Evolutionary conservation across 2,113 vertebrate genomes (phyloP).

Genomic region (Siphamia tubifer): DNA sequence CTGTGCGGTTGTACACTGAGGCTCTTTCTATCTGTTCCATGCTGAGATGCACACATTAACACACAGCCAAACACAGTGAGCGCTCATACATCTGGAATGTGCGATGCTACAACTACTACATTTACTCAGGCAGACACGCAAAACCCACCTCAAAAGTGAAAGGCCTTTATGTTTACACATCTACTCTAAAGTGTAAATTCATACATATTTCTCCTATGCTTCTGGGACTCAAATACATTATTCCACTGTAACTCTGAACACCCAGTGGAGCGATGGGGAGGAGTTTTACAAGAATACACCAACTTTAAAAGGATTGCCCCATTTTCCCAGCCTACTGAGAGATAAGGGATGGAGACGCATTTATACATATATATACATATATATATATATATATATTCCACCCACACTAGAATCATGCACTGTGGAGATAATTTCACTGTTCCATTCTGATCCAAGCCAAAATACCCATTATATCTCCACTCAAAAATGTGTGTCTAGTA

Average conservation of each 20-base stretch:
- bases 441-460: too few relatives aligned
- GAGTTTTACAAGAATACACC: not conserved
- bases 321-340: not conserved
- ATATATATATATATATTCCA: too few relatives aligned
- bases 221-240: not conserved
- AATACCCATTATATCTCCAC: too few relatives aligned
- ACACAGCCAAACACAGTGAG: not conserved
- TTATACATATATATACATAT: too few relatives aligned
- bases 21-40: not conserved
- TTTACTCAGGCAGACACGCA: not conserved
- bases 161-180: not conserved
- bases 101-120: not conserved
- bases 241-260: not conserved
- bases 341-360: not conserved
- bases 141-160: not conserved
- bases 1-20: slow-evolving; percentile 4
- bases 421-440: too few relatives aligned
- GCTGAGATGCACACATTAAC: slow-evolving; percentile 2
- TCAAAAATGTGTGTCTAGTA: too few relatives aligned
- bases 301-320: not conserved
- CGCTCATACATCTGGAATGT: not conserved
- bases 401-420: too few relatives aligned
- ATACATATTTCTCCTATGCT: not conserved
- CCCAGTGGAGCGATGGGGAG: not conserved
- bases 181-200: not conserved